A percentile compares a stretch with the other conserved stretches of the same genome.
phyloP scores from a whole-genome alignment of 1,140 invertebrate genomes.

The Euborellia annulipes region DNA sequence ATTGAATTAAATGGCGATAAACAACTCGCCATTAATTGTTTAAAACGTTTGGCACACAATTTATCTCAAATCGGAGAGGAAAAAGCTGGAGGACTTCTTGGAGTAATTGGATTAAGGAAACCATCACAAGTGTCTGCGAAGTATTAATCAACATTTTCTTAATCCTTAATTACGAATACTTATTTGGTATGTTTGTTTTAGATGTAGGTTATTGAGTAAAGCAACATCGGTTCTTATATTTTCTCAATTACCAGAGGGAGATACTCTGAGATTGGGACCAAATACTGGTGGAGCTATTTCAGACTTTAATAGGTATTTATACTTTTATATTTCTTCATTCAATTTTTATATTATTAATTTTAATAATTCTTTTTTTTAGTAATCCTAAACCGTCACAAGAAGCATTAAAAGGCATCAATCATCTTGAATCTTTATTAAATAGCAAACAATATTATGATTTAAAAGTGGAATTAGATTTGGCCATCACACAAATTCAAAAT shows the following conservation, averaged over 20 bases:
- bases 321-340: not conserved
- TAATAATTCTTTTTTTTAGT: not conserved
- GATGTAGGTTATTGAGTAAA: constrained; percentile 30
- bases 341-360: not conserved
- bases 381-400: constrained; percentile 23
- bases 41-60: constrained; percentile 31
- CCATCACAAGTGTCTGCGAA: constrained; percentile 36
- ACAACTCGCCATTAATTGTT: constrained; percentile 28
- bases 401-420: constrained; percentile 29
- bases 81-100: constrained; percentile 33
- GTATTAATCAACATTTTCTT: constrained; percentile 23
- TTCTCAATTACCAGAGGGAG: constrained; percentile 32
- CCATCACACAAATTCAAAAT: constrained; percentile 29
- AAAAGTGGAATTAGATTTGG: constrained; percentile 27
- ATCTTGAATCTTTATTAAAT: constrained; percentile 25
- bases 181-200: constrained; percentile 13
- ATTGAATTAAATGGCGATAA: constrained; percentile 27
- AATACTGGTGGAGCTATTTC: constrained; percentile 24
- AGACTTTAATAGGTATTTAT: constrained; percentile 16
- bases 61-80: constrained; percentile 39
- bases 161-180: no score
- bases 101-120: constrained; percentile 44
- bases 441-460: constrained; percentile 31
- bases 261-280: constrained; percentile 22
- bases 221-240: constrained; percentile 28